These are phyloP conservation scores for Poeciliopsis occidentalis DNA, from an alignment of 2,113 vertebrate genomes.

Conservation along the genomic window DNA sequence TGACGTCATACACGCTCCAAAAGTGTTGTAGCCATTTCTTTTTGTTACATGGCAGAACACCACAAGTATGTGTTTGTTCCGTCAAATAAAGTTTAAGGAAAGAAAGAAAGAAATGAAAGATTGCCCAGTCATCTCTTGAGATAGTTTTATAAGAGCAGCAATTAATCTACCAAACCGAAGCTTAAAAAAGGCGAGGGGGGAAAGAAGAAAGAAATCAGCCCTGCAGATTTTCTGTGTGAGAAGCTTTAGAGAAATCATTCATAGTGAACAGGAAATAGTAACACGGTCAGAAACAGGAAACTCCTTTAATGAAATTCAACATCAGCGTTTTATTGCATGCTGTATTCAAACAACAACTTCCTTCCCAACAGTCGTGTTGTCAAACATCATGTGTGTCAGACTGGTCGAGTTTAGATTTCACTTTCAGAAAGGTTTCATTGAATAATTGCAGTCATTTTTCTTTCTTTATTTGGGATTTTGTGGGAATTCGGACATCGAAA, in stretches of 20 bases:
- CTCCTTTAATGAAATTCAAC: slow-evolving; percentile 38
- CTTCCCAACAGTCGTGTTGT: not conserved
- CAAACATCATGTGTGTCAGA: not conserved
- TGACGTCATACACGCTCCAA: not conserved
- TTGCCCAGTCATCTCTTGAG: not conserved
- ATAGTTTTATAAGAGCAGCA: not conserved
- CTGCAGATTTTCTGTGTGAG: too few species aligned
- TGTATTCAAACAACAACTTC: not conserved
- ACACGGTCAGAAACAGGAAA: slow-evolving; percentile 35
- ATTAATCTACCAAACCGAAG: not conserved
- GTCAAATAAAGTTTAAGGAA: slow-evolving; percentile 1
- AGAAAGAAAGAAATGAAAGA: not conserved
- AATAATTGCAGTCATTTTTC: slow-evolving; percentile 46
- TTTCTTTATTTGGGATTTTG: slow-evolving; percentile 65
- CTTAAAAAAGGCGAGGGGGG: too few species aligned
- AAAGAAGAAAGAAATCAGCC: too few species aligned
- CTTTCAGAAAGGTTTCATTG: slow-evolving; percentile 53
- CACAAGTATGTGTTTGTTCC: not conserved
- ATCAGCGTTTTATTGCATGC: not conserved
- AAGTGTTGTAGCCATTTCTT: not conserved
- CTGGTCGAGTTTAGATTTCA: slow-evolving; percentile 4
- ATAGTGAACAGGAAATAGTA: slow-evolving; percentile 55
- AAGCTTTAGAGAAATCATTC: slow-evolving; percentile 33
- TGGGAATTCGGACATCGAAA: slow-evolving; percentile 64
- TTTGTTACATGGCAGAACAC: not conserved